phyloP scores from a whole-genome alignment of 1,140 invertebrate species.

The Monomorium pharaonis region DNA sequence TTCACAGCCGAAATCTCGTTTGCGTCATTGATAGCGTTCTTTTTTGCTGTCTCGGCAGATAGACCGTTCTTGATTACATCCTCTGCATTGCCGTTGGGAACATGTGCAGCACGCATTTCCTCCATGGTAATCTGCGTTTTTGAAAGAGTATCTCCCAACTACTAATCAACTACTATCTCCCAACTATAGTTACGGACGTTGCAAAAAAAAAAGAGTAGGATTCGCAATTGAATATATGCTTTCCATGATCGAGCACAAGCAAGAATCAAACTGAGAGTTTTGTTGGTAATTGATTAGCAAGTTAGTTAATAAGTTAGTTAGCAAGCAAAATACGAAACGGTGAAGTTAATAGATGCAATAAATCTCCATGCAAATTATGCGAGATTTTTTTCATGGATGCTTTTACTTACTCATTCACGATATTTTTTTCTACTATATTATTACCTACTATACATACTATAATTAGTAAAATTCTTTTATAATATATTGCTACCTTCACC shows the following conservation, averaged over 20 bases:
- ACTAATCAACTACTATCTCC: background rate
- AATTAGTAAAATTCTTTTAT: background rate
- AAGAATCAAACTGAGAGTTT: background rate
- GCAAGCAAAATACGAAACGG: background rate
- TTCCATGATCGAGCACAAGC: background rate
- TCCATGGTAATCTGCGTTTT: conserved; percentile 89
- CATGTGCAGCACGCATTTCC: conserved; percentile 87
- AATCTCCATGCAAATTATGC: background rate
- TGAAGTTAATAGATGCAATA: background rate
- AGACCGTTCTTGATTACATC: conserved; percentile 69
- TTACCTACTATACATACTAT: background rate
- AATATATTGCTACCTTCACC: background rate
- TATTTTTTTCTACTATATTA: background rate
- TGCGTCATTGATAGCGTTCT: conserved; percentile 59
- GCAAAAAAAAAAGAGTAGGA: background rate
- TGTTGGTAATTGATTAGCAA: background rate
- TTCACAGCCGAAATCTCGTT: conserved; percentile 82
- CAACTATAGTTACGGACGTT: background rate
- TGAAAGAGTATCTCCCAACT: background rate
- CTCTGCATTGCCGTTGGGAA: conserved; percentile 21
- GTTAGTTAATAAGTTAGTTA: background rate
- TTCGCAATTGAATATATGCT: background rate
- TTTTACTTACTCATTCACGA: background rate
- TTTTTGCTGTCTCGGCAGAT: conserved; percentile 67
- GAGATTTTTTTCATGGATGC: background rate